phyloP scores from a whole-genome alignment of 92 coral and sea anemone species.

The Phenganax stokvisi region DNA sequence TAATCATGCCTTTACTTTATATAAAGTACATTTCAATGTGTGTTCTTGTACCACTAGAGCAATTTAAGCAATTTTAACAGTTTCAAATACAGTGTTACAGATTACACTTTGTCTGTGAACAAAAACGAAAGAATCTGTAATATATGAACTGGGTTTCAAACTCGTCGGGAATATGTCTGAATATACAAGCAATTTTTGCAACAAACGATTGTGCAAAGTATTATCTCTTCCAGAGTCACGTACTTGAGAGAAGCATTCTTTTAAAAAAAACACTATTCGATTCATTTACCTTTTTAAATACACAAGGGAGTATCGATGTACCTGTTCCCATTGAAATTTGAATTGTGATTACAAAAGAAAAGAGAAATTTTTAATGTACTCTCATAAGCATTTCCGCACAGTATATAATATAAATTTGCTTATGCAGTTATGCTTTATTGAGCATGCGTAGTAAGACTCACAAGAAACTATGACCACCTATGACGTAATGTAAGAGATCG shows the following conservation, averaged over 20 bases:
- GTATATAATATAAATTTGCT: background rate
- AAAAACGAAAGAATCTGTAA: too few relatives aligned
- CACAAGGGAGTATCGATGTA: constrained; percentile 2
- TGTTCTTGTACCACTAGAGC: too few relatives aligned
- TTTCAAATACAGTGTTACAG: too few relatives aligned
- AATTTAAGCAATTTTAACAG: too few relatives aligned
- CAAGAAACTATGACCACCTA: background rate
- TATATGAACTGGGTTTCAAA: too few relatives aligned
- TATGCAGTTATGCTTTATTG: background rate
- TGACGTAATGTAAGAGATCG: background rate
- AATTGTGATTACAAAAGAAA: background rate
- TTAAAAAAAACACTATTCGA: background rate
- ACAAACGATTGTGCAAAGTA: background rate
- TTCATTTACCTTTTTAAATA: constrained; percentile 12
- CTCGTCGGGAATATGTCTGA: too few relatives aligned
- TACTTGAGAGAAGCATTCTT: too few relatives aligned
- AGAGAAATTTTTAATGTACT: background rate
- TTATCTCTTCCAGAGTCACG: too few relatives aligned
- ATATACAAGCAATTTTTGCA: too few relatives aligned
- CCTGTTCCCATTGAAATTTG: constrained; percentile 21
- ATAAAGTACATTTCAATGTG: too few relatives aligned
- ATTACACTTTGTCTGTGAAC: too few relatives aligned
- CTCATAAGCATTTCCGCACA: background rate
- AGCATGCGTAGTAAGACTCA: background rate
- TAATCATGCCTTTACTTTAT: too few relatives aligned